Evolutionary conservation across 2,888 invertebrate genomes (phyloP), one percentile per base, ranked within the genome.

Genomic region (Melieria omissa): DNA sequence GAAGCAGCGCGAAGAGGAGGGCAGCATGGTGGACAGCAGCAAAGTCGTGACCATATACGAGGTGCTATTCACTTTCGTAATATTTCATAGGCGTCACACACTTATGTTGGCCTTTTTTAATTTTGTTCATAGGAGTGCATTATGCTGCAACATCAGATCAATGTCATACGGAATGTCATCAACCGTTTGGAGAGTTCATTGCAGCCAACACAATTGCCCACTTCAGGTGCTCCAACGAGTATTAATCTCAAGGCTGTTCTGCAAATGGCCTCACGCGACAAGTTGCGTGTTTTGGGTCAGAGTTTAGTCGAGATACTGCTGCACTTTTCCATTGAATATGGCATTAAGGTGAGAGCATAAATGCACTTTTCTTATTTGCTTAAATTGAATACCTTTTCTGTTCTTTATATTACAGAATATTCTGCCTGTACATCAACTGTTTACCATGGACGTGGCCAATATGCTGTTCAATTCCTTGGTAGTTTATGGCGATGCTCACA

Each of bases 141-240:
- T 79, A 93, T 93, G 78, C 90, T 96, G 64, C 97, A 97, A 86
- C 93, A 95, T 76, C 97, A 97, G 86, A 87, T 96, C 70, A 97
- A 97, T 86, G 91, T 95, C 0, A 93, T 96, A 54, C 90, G 91
- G 66, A 92, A 92, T 81, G 92, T 95, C 29, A 90, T 95, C 85
- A 89, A 90, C 73, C 90, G 94, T 71, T 88, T 97, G 46, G 94
- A 94, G 84, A 89, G 90, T 6, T 88, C 88, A 0, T 88, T 89
- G 1, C 73, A 14, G 1, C 6, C 65, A 10, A 41, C 67, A 49
- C 81, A 87, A 4, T 84, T 89, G 29, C 4, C 16, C 14, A 6
- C 29, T 6, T 46, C 57, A 41, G 42, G 60, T 42, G 42, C 47
- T 4, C 45, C 52, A 49, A 8, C 44, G 12, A 29, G 52, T 49